Conservation (phyloP, 2,888 invertebrate species). For the Drosophila nr. perissopoda region DNA sequence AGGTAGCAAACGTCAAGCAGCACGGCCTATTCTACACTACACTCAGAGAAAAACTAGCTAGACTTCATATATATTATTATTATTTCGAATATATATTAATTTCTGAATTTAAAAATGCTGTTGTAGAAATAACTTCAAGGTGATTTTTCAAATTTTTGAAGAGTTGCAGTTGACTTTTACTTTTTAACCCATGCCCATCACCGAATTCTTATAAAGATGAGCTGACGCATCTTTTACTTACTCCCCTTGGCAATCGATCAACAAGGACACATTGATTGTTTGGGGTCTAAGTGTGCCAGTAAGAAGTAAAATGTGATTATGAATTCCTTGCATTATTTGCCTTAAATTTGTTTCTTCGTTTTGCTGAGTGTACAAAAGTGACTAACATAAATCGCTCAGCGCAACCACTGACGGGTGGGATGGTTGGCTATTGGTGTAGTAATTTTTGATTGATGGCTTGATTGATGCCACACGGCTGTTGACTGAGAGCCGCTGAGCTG, state of each 20-base stretch:
- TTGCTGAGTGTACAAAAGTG: constrained; percentile 17
- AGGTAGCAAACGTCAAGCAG: constrained; percentile 11
- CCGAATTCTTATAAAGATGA: background rate
- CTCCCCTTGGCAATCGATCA: background rate
- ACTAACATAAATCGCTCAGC: constrained; percentile 57
- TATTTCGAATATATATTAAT: background rate
- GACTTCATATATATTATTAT: background rate
- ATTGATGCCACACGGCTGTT: constrained; percentile 55
- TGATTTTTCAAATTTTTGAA: background rate
- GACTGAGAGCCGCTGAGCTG: constrained; percentile 43
- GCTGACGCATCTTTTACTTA: background rate
- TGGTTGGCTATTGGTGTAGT: background rate
- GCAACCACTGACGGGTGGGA: background rate
- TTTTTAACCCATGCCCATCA: background rate
- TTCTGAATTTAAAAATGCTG: background rate
- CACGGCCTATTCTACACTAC: background rate
- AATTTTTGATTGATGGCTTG: constrained; percentile 69
- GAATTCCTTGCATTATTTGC: background rate
- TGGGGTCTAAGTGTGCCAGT: background rate
- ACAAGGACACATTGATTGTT: background rate
- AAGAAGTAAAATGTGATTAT: background rate
- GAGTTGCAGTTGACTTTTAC: background rate
- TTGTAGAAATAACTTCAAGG: background rate
- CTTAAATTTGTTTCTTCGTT: background rate
- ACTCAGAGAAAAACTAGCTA: background rate